A percentile compares a stretch with the other conserved stretches of the same genome.
phyloP scores from a whole-genome alignment of 2,797 vertebrate genomes.

The Malurus splendens region DNA sequence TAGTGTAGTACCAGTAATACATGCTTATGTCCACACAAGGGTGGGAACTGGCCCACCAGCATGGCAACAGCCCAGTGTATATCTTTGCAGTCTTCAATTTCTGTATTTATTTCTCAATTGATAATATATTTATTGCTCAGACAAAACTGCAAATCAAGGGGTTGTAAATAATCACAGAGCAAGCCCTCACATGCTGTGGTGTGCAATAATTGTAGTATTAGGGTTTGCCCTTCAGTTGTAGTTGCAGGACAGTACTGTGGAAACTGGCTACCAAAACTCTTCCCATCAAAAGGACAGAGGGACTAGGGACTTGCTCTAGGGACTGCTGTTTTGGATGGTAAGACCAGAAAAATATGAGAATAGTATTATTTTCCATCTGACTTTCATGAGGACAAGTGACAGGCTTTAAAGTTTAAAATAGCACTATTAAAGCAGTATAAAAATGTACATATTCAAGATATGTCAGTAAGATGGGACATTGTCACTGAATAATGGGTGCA shows the following conservation, averaged over 20 bases:
- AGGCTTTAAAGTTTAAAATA: conserved; percentile 61
- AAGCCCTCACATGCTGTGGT: neutral
- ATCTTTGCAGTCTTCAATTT: neutral
- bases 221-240: neutral
- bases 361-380: conserved; percentile 40
- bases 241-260: neutral
- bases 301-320: neutral
- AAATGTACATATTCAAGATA: conserved; percentile 57
- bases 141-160: neutral
- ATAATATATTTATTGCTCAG: neutral
- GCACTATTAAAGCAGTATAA: conserved; percentile 48
- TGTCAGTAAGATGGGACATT: conserved; percentile 44
- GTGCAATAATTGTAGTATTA: neutral
- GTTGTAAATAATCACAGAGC: neutral
- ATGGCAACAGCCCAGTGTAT: neutral
- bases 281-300: neutral
- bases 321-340: neutral
- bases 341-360: conserved; percentile 34
- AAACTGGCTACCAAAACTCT: neutral
- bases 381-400: conserved; percentile 48
- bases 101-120: neutral
- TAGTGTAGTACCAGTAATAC: neutral
- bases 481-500: conserved; percentile 45
- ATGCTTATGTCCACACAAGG: neutral
- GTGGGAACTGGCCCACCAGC: neutral